Evolutionary conservation across 1,140 invertebrate genomes (phyloP).

Genomic region (Formica exsecta): DNA sequence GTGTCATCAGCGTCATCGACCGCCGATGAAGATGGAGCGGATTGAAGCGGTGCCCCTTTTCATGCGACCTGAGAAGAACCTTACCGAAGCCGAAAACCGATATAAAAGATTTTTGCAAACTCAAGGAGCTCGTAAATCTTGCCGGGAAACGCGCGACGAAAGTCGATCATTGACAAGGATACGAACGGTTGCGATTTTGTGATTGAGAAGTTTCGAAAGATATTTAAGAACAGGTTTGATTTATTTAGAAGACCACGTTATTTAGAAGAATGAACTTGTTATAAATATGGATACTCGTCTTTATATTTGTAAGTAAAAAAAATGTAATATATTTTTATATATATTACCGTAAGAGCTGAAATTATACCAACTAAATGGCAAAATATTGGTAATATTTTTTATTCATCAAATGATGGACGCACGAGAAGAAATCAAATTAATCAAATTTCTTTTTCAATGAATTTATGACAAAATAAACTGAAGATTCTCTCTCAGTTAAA

Average conservation of each 20-base stretch:
- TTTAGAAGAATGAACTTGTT: neutral
- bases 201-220: neutral
- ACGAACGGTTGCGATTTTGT: constrained; percentile 7
- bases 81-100: constrained; percentile 19
- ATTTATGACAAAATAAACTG: constrained; percentile 36
- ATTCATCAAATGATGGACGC: neutral
- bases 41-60: constrained; percentile 12
- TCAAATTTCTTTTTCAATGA: neutral
- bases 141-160: constrained; percentile 15
- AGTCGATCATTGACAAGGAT: constrained; percentile 32
- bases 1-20: constrained; percentile 51
- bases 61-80: constrained; percentile 1
- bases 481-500: neutral
- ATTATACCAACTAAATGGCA: neutral
- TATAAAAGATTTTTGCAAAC: constrained; percentile 71
- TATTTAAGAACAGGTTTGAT: neutral
- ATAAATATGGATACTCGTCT: neutral
- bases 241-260: neutral
- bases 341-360: neutral
- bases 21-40: constrained; percentile 58
- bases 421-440: neutral
- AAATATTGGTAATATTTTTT: neutral
- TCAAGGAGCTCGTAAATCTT: constrained; percentile 67
- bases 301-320: neutral
- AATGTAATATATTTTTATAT: neutral